These are phyloP conservation scores for Saguinus midas DNA, from an alignment of 2,113 vertebrate genomes.

Conservation along the genomic window DNA sequence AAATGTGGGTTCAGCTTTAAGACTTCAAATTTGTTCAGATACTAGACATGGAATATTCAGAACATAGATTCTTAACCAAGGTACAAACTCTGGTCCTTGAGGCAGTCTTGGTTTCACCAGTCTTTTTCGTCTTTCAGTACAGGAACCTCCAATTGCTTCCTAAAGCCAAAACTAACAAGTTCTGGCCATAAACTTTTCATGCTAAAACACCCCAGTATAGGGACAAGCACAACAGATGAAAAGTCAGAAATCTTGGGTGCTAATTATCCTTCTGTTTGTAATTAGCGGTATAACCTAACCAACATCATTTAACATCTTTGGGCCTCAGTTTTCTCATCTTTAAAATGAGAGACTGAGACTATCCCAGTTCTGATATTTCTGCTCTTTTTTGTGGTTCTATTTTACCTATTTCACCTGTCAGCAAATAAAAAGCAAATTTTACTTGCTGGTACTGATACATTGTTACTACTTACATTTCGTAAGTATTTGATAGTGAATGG, in stretches of 20 bases:
- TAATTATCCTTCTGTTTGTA: not conserved
- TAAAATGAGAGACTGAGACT: not conserved
- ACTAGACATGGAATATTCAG: not conserved
- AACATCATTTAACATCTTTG: not conserved
- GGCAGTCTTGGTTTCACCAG: not conserved
- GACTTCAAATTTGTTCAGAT: not conserved
- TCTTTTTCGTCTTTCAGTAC: not conserved
- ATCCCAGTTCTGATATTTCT: not conserved
- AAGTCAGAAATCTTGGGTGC: not conserved
- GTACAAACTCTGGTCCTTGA: not conserved
- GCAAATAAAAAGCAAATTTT: not conserved
- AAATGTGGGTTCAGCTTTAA: not conserved
- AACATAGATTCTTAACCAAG: not conserved
- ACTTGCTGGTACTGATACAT: not conserved
- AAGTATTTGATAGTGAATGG: not conserved
- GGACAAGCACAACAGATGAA: not conserved
- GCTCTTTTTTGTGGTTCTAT: not conserved
- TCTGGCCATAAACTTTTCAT: not conserved
- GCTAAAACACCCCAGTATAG: not conserved
- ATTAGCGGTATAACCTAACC: not conserved
- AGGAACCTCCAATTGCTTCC: not conserved
- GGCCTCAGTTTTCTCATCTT: not conserved
- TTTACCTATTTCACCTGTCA: not conserved
- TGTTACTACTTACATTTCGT: constrained; percentile 1
- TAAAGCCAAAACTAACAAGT: not conserved